Percentiles rank a stretch among this genome's conserved stretches.
Evolutionary conservation across 1,140 invertebrate genomes (phyloP).

Genomic region (Anastrepha obliqua): DNA sequence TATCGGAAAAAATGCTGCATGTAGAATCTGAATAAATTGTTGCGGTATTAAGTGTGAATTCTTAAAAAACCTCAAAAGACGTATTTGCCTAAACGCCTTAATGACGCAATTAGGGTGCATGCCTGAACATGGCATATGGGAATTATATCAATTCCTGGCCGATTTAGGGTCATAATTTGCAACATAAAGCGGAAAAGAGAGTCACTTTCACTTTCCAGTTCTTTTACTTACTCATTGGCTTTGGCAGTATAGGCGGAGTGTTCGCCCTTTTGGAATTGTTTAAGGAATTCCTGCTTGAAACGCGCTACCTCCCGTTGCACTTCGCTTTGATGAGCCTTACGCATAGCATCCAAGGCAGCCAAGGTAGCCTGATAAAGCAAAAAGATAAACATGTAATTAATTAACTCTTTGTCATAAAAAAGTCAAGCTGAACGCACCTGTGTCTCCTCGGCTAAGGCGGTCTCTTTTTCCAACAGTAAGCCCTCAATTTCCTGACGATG

Average conservation of each 20-base stretch:
- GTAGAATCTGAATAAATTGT: no score
- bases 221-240: constrained; percentile 67
- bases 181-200: no score
- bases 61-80: no score
- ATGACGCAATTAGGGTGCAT: no score
- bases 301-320: constrained; percentile 90
- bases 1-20: no score
- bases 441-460: constrained; percentile 91
- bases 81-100: no score
- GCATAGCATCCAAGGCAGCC: constrained; percentile 91
- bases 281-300: constrained; percentile 90
- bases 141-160: no score
- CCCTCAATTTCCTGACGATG: constrained; percentile 82
- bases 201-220: not conserved
- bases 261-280: constrained; percentile 80
- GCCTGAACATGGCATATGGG: no score
- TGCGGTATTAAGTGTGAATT: no score
- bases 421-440: constrained; percentile 75
- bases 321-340: constrained; percentile 93
- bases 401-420: not conserved
- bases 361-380: constrained; percentile 77
- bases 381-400: no score
- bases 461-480: constrained; percentile 85
- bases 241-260: constrained; percentile 66
- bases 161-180: no score